These are phyloP conservation scores for Danaus plexippus DNA, from an alignment of 1,140 invertebrate species.

Conservation along the genomic window DNA sequence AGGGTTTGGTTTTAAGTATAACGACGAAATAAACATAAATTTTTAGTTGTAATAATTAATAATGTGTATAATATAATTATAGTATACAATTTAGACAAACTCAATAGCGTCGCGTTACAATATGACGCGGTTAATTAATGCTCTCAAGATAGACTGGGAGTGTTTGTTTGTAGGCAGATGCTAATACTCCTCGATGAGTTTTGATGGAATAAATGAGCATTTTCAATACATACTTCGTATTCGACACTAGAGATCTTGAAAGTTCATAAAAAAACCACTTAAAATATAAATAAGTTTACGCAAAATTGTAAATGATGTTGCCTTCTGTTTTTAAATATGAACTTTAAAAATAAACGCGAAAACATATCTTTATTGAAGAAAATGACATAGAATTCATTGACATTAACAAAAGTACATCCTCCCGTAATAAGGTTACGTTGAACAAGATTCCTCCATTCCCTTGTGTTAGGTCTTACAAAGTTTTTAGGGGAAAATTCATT, in stretches of 20 bases:
- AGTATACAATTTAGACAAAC: no score
- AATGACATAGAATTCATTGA: conserved; percentile 16
- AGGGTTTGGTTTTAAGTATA: no score
- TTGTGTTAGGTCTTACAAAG: conserved; percentile 33
- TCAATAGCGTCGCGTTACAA: not conserved
- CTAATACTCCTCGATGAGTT: conserved; percentile 24
- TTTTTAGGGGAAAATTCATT: conserved; percentile 28
- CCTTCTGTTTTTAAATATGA: no score
- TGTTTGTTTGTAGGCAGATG: conserved; percentile 33
- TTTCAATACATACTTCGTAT: conserved; percentile 12
- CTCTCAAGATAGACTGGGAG: conserved; percentile 22
- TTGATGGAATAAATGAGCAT: conserved; percentile 22
- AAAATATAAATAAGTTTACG: no score
- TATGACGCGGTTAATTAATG: conserved; percentile 20
- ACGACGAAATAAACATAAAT: no score
- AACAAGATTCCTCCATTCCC: conserved; percentile 53
- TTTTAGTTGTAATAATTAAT: no score
- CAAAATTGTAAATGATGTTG: no score
- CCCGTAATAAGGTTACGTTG: conserved; percentile 49
- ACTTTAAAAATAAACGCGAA: no score
- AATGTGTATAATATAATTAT: no score
- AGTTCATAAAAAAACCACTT: no score
- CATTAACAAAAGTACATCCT: conserved; percentile 15
- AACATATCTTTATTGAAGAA: no score
- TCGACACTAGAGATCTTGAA: conserved; percentile 3